Evolutionary conservation across 2,888 invertebrate genomes (phyloP).

Genomic region (Leptopilina syphax): DNA sequence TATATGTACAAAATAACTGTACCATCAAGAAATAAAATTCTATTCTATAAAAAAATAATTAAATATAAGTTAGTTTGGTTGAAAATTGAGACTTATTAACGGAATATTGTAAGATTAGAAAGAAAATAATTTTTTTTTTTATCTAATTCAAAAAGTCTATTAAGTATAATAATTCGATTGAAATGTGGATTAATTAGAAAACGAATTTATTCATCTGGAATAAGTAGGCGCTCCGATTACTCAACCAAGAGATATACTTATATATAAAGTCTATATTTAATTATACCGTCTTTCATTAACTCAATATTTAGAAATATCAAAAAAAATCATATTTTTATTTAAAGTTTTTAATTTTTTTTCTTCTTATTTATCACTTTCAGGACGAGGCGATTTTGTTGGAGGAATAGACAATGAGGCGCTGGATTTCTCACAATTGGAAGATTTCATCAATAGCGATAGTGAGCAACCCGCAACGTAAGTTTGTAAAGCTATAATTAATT

Average conservation of each 20-base stretch:
- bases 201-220: constrained; percentile 23
- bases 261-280: not conserved
- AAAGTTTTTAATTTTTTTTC: constrained; percentile 32
- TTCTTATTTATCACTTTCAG: constrained; percentile 76
- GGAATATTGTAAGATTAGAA: too few species aligned
- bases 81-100: too few species aligned
- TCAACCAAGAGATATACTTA: not conserved
- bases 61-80: too few species aligned
- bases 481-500: not conserved
- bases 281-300: not conserved
- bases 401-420: constrained; percentile 92
- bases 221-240: constrained; percentile 29
- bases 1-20: too few species aligned
- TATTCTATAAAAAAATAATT: too few species aligned
- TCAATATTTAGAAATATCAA: not conserved
- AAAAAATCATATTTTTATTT: not conserved
- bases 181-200: constrained; percentile 24
- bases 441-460: constrained; percentile 89
- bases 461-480: constrained; percentile 74
- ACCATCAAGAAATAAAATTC: too few species aligned
- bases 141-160: not conserved
- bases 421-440: constrained; percentile 89
- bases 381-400: constrained; percentile 88
- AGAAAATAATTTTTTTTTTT: too few species aligned
- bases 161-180: not conserved